These are phyloP conservation scores for Calameuta idolon DNA, from an alignment of 2,888 invertebrate species.

Conservation along the genomic window DNA sequence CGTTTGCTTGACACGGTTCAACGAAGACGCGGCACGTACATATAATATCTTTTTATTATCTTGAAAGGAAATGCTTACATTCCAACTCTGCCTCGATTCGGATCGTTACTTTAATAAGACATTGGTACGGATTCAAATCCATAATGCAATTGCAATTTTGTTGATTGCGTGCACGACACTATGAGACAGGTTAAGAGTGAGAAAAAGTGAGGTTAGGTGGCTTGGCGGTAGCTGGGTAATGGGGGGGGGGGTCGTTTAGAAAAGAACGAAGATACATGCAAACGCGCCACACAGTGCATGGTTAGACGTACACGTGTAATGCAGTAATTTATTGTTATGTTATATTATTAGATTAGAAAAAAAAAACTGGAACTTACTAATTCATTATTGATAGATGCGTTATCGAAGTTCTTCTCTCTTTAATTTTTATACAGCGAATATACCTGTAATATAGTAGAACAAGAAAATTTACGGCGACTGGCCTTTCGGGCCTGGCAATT, in stretches of 20 bases:
- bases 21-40: constrained; percentile 2
- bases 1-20: not conserved
- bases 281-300: not conserved
- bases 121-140: too few relatives aligned
- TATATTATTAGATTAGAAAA: too few relatives aligned
- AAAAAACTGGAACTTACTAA: constrained; percentile 37
- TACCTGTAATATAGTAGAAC: constrained; percentile 32
- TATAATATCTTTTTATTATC: not conserved
- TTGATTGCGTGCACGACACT: too few relatives aligned
- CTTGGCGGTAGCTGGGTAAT: too few relatives aligned
- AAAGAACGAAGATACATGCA: not conserved
- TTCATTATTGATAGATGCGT: constrained; percentile 40
- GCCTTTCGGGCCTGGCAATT: too few relatives aligned
- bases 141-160: too few relatives aligned
- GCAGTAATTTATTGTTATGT: constrained; percentile 59
- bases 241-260: too few relatives aligned
- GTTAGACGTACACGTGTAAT: constrained; percentile 36
- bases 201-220: too few relatives aligned
- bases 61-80: constrained; percentile 38
- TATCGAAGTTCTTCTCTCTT: constrained; percentile 23
- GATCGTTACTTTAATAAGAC: constrained; percentile 37
- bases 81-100: constrained; percentile 56
- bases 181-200: too few relatives aligned
- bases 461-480: not conserved
- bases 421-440: constrained; percentile 27